Percentiles rank a stretch among this genome's conserved stretches.
phyloP scores from a whole-genome alignment of 2,797 vertebrate genomes.

The Galagoides demidoff region DNA sequence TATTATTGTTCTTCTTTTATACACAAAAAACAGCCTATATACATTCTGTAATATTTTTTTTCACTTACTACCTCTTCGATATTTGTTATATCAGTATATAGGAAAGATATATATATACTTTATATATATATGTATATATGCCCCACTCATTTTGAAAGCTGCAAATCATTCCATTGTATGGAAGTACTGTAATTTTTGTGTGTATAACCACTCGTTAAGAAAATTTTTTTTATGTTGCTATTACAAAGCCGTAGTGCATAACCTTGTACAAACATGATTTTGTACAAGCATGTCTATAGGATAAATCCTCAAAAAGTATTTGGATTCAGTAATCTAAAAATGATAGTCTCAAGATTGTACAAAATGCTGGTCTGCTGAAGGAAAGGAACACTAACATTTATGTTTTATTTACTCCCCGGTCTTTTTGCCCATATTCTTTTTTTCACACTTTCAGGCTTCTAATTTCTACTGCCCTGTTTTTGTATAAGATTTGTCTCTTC shows the following conservation, averaged over 20 bases:
- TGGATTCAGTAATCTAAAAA: not conserved
- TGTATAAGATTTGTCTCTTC: slow-evolving; percentile 56
- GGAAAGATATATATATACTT: no score
- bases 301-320: slow-evolving; percentile 9
- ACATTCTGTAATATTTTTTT: slow-evolving; percentile 29
- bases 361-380: not conserved
- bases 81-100: slow-evolving; percentile 16
- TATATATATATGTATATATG: not conserved
- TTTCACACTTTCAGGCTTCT: slow-evolving; percentile 41
- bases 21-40: not conserved
- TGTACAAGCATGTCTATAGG: not conserved
- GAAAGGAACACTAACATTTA: not conserved
- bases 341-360: not conserved
- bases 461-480: slow-evolving; percentile 33
- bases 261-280: not conserved
- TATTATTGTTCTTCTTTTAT: slow-evolving; percentile 19
- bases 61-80: not conserved
- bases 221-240: not conserved
- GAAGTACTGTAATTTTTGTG: not conserved
- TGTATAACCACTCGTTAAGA: not conserved
- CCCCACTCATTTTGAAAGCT: not conserved
- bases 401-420: not conserved
- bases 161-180: not conserved
- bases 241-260: not conserved
- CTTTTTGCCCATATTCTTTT: slow-evolving; percentile 58